These are phyloP conservation scores for Bucorvus abyssinicus DNA, from an alignment of 2,797 vertebrate genomes.

Conservation along the genomic window DNA sequence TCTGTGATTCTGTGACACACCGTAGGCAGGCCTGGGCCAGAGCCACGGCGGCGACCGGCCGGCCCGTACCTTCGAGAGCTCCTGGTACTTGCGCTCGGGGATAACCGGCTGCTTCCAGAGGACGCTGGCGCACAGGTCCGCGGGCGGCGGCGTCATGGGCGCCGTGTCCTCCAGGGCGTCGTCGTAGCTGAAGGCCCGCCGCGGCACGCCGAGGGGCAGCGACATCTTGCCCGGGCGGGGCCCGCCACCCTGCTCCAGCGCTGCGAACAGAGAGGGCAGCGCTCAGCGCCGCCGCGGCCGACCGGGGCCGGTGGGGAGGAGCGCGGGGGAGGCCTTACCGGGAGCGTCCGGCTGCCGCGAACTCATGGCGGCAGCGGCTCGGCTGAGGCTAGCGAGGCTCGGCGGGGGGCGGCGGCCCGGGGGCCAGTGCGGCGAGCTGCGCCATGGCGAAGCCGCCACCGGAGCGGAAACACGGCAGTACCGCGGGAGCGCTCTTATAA, in stretches of 20 bases:
- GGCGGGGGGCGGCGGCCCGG: fast-evolving
- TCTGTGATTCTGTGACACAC: too few relatives aligned
- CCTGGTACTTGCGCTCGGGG: constrained; percentile 88
- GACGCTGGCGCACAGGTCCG: constrained; percentile 83
- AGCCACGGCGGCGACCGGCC: neutral
- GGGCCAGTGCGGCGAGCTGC: fast-evolving
- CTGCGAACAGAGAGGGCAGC: constrained; percentile 70
- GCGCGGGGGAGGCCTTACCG: constrained; percentile 65
- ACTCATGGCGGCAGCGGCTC: constrained; percentile 62
- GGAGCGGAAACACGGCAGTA: too few relatives aligned
- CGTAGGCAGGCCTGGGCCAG: neutral
- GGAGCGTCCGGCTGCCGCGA: constrained; percentile 71
- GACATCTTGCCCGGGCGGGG: constrained; percentile 84
- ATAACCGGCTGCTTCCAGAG: constrained; percentile 91
- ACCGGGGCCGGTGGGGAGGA: neutral
- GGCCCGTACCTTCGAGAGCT: constrained; percentile 83
- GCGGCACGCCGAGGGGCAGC: constrained; percentile 83
- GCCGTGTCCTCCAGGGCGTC: constrained; percentile 85
- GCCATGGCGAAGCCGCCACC: fast-evolving
- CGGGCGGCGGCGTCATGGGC: constrained; percentile 88
- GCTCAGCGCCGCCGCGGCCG: neutral
- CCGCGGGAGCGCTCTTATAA: fast-evolving
- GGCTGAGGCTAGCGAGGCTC: neutral
- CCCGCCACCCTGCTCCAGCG: constrained; percentile 74
- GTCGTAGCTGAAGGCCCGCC: constrained; percentile 91